A percentile compares a stretch with the other conserved stretches of the same genome.
phyloP scores from a whole-genome alignment of 2,113 vertebrate species.

The Bettongia penicillata region DNA sequence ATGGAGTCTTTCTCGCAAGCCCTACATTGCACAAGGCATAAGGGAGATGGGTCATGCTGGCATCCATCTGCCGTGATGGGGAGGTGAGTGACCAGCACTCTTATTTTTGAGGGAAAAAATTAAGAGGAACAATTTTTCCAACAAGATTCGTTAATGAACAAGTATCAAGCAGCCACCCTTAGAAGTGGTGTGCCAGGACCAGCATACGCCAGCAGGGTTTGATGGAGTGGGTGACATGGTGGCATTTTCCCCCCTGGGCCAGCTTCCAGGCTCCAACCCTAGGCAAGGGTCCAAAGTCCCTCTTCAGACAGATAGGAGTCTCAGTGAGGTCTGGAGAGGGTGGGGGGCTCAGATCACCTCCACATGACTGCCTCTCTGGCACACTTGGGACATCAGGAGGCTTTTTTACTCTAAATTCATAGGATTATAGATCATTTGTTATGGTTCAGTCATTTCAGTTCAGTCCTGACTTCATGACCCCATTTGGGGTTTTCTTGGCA shows the following conservation, averaged over 20 bases:
- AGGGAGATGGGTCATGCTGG: background rate
- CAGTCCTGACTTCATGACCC: background rate
- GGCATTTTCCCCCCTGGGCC: background rate
- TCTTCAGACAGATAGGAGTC: background rate
- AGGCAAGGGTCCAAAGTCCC: background rate
- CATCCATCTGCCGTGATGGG: background rate
- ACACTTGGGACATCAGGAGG: no score
- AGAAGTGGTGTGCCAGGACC: background rate
- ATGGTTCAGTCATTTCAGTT: background rate
- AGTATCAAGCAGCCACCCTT: background rate
- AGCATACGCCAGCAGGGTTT: rapidly evolving
- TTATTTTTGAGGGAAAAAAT: background rate
- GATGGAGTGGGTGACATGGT: background rate
- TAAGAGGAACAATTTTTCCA: background rate
- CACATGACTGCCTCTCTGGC: background rate
- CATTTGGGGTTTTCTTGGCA: background rate
- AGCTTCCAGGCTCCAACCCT: background rate
- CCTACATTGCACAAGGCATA: background rate
- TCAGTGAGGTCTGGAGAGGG: background rate
- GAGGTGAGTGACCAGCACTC: background rate
- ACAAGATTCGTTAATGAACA: background rate
- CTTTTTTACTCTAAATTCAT: background rate
- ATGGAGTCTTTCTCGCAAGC: no score
- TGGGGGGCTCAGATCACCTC: background rate
- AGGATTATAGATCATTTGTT: background rate